phyloP scores from a whole-genome alignment of 2,888 invertebrate genomes.

The Drosophila buzzatii region DNA sequence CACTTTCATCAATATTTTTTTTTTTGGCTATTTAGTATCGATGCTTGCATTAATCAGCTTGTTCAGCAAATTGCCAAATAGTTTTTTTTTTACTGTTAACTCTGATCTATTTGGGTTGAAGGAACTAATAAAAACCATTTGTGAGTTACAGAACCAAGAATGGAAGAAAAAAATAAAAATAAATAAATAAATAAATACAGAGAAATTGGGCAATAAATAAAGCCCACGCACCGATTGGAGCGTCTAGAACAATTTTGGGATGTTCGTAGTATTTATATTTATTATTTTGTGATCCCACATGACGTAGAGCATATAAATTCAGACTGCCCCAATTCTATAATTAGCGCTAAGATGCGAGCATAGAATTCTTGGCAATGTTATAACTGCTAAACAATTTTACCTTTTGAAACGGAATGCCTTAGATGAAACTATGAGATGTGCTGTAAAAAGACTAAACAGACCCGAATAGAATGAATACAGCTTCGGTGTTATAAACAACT shows the following conservation, averaged over 20 bases:
- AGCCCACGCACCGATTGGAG: conserved; percentile 33
- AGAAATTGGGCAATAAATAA: conserved; percentile 28
- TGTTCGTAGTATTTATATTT: conserved; percentile 5
- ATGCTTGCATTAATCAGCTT: background rate
- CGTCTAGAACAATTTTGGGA: conserved; percentile 17
- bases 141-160: background rate
- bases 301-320: conserved; percentile 39
- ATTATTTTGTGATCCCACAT: conserved; percentile 2
- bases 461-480: background rate
- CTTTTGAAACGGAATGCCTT: background rate
- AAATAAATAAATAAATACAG: conserved; percentile 7
- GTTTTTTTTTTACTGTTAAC: background rate
- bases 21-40: background rate
- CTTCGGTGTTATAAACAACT: background rate
- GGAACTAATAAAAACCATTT: conserved; percentile 19
- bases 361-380: conserved; percentile 6
- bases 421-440: background rate
- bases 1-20: conserved; percentile 1
- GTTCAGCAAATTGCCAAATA: conserved; percentile 18
- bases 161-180: background rate
- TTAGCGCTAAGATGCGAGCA: conserved; percentile 7
- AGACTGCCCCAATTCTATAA: conserved; percentile 13
- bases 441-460: no score
- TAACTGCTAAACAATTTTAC: background rate
- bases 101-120: conserved; percentile 15